A percentile compares a stretch with the other conserved stretches of the same genome.
phyloP scores from a whole-genome alignment of 1,140 invertebrate genomes.

The Drosophila pandora region DNA sequence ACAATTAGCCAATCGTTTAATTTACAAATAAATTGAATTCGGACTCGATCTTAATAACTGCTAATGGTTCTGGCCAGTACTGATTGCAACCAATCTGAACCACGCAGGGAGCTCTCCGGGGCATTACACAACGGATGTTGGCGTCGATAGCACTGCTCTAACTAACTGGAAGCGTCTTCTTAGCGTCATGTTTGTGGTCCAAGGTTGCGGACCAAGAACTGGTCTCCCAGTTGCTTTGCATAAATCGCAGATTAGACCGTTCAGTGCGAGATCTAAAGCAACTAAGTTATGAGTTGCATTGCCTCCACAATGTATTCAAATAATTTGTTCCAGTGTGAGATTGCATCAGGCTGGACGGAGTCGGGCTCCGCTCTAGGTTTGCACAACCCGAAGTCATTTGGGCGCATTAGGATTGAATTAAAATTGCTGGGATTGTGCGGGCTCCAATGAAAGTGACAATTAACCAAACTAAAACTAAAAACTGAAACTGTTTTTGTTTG shows the following conservation, averaged over 20 bases:
- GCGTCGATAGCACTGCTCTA: not conserved
- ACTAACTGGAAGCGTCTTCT: constrained; percentile 63
- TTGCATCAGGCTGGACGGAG: constrained; percentile 30
- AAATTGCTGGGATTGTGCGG: constrained; percentile 76
- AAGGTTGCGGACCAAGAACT: constrained; percentile 63
- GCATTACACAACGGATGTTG: constrained; percentile 46
- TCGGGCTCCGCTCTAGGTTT: constrained; percentile 24
- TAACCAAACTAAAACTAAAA: constrained; percentile 53
- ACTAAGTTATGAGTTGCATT: constrained; percentile 50
- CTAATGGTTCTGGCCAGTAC: constrained; percentile 45
- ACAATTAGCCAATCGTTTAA: constrained; percentile 48
- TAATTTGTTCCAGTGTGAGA: constrained; percentile 45
- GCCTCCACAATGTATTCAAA: constrained; percentile 40
- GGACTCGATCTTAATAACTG: constrained; percentile 61
- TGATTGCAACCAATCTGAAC: constrained; percentile 36
- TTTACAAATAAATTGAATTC: constrained; percentile 65
- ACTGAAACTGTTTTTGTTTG: constrained; percentile 29
- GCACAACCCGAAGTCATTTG: constrained; percentile 65
- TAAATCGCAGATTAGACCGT: constrained; percentile 49
- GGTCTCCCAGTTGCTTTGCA: constrained; percentile 56
- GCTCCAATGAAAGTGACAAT: constrained; percentile 75
- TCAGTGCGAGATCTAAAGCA: constrained; percentile 20
- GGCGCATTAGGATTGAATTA: constrained; percentile 79
- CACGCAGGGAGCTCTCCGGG: not conserved
- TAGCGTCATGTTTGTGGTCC: constrained; percentile 48